A percentile compares a stretch with the other conserved stretches of the same genome.
Evolutionary conservation across 2,888 invertebrate species (phyloP).

Genomic region (Hymenopus coronatus): DNA sequence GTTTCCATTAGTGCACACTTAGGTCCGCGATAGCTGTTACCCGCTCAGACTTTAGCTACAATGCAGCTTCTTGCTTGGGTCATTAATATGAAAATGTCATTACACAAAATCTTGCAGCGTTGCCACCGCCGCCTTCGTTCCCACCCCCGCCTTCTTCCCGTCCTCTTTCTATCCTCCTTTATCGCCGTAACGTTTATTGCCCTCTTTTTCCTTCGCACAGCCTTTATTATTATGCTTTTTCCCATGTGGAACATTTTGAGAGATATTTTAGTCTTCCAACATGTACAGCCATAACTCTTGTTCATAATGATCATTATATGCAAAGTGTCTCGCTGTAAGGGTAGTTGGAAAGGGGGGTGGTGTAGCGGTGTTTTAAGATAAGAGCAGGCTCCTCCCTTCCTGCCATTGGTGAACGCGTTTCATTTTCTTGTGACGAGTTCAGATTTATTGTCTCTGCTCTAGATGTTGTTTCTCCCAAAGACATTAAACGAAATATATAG

Average conservation of each 20-base stretch:
- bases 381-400: not conserved
- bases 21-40: not conserved
- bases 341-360: not conserved
- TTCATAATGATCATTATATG: slow-evolving; percentile 20
- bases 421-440: slow-evolving; percentile 21
- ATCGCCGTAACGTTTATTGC: slow-evolving; percentile 27
- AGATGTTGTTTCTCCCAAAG: not conserved
- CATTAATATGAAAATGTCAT: slow-evolving; percentile 29
- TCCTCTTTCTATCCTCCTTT: slow-evolving; percentile 12
- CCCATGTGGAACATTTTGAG: slow-evolving; percentile 30
- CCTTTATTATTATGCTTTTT: slow-evolving; percentile 31
- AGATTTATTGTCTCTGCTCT: slow-evolving; percentile 11
- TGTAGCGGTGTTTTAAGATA: slow-evolving; percentile 19
- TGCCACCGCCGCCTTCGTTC: not conserved
- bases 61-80: slow-evolving; percentile 16
- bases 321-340: slow-evolving; percentile 20
- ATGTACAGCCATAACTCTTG: slow-evolving; percentile 17
- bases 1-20: not conserved
- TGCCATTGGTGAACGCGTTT: slow-evolving; percentile 20
- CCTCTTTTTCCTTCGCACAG: slow-evolving; percentile 21
- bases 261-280: slow-evolving; percentile 22
- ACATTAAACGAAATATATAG: not conserved
- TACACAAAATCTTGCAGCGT: slow-evolving; percentile 26
- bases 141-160: not conserved
- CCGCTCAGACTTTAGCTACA: slow-evolving; percentile 5